Evolutionary conservation across 1,140 invertebrate species (phyloP).

Genomic region (Berghia stephanieae): DNA sequence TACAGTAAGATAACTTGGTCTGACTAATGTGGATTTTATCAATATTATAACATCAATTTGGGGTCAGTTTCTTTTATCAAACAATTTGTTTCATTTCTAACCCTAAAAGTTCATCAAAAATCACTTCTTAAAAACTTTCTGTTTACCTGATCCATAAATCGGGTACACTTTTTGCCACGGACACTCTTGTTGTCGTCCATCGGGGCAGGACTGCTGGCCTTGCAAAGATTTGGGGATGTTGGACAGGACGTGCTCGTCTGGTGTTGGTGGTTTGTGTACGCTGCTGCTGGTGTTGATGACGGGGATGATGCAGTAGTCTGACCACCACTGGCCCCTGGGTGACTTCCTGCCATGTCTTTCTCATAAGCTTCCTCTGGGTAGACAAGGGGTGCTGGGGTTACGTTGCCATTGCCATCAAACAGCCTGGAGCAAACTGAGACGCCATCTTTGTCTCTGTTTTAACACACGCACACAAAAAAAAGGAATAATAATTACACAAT

Average conservation of each 20-base stretch:
- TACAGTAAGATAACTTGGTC: too few relatives aligned
- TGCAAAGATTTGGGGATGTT: constrained; percentile 22
- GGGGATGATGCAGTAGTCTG: too few relatives aligned
- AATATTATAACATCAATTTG: too few relatives aligned
- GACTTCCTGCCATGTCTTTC: not conserved
- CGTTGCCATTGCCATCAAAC: constrained; percentile 30
- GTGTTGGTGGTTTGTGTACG: too few relatives aligned
- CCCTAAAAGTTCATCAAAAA: too few relatives aligned
- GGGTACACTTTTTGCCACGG: constrained; percentile 27
- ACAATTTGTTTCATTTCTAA: too few relatives aligned
- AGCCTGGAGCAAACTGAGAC: constrained; percentile 26
- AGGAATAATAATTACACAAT: too few relatives aligned
- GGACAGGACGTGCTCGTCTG: constrained; percentile 23
- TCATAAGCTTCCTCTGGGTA: constrained; percentile 22
- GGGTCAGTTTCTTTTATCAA: too few relatives aligned
- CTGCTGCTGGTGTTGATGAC: too few relatives aligned
- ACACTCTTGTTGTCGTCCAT: constrained; percentile 15
- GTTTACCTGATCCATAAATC: constrained; percentile 33
- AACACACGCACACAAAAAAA: too few relatives aligned
- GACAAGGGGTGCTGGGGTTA: not conserved
- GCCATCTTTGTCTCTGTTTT: constrained; percentile 32
- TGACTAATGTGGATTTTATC: too few relatives aligned
- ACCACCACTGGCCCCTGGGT: constrained; percentile 2
- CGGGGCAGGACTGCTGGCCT: constrained; percentile 33
- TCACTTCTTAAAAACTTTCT: too few relatives aligned